A percentile compares a stretch with the other conserved stretches of the same genome.
Evolutionary conservation across 1,140 invertebrate species (phyloP).

Genomic region (Heterodera carotae): DNA sequence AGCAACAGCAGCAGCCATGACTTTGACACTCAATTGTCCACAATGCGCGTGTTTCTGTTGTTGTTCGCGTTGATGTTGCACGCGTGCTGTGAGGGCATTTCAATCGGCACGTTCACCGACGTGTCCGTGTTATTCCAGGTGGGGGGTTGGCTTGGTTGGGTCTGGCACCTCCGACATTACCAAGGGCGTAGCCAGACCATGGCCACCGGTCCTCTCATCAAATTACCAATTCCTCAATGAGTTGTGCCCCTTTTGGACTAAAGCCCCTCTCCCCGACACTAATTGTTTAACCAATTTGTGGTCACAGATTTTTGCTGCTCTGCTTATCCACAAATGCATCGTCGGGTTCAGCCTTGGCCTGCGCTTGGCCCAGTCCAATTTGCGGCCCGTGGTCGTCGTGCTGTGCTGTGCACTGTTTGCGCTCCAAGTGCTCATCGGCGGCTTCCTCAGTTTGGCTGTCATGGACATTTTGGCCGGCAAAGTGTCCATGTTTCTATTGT

Average conservation of each 20-base stretch:
- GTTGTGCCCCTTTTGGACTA: too few species aligned
- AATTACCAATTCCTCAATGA: too few species aligned
- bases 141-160: background rate
- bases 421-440: conserved; percentile 73
- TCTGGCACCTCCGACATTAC: too few species aligned
- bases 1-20: conserved; percentile 29
- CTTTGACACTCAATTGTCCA: conserved; percentile 49
- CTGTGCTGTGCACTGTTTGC: conserved; percentile 73
- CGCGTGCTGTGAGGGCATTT: conserved; percentile 62
- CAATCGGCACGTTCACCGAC: conserved; percentile 58
- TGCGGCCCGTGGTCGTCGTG: conserved; percentile 70
- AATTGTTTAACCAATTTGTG: conserved; percentile 1
- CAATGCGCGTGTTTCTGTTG: conserved; percentile 53
- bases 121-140: conserved; percentile 58
- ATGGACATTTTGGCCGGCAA: conserved; percentile 47
- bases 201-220: too few species aligned
- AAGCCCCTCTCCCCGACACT: too few species aligned
- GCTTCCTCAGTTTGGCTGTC: conserved; percentile 56
- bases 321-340: conserved; percentile 72
- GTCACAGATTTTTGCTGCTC: conserved; percentile 69
- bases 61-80: conserved; percentile 60
- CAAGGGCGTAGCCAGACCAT: too few species aligned
- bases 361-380: conserved; percentile 72
- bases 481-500: conserved; percentile 41
- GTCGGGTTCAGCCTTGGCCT: conserved; percentile 73